A percentile compares a stretch with the other conserved stretches of the same genome.
Conservation (phyloP, 2,797 vertebrate genomes). For the Stomatorhinus walkeri region DNA sequence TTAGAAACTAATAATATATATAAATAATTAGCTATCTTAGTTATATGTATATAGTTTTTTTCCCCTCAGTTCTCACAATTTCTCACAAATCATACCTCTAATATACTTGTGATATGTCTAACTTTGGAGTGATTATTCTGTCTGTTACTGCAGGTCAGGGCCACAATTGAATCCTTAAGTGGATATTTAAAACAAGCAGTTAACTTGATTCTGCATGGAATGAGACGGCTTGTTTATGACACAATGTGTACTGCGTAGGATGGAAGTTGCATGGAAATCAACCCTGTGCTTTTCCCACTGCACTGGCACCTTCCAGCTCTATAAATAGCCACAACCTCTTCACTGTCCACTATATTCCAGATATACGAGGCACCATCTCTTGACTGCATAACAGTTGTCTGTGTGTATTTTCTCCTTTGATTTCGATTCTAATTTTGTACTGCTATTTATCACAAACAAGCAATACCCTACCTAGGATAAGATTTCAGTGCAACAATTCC, state of each 20-base stretch:
- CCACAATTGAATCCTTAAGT: background rate
- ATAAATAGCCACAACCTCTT: constrained; percentile 43
- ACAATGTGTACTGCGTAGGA: background rate
- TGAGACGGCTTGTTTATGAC: background rate
- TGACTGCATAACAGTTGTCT: background rate
- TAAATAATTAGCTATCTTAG: background rate
- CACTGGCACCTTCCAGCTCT: constrained; percentile 58
- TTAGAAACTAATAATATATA: background rate
- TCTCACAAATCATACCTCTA: background rate
- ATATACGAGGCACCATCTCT: background rate
- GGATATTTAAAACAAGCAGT: background rate
- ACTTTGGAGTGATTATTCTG: background rate
- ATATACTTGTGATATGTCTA: background rate
- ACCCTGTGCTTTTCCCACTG: constrained; percentile 36
- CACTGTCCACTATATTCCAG: constrained; percentile 30
- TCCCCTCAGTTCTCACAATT: background rate
- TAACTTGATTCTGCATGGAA: background rate
- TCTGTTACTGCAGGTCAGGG: background rate
- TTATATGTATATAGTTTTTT: background rate
- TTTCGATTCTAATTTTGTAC: background rate
- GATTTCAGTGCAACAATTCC: background rate
- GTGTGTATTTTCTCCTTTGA: background rate
- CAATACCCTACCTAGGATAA: background rate
- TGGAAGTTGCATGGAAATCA: background rate
- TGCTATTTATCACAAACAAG: background rate